Conservation (phyloP, 2,113 vertebrate genomes). For the Poeciliopsis prolifica region DNA sequence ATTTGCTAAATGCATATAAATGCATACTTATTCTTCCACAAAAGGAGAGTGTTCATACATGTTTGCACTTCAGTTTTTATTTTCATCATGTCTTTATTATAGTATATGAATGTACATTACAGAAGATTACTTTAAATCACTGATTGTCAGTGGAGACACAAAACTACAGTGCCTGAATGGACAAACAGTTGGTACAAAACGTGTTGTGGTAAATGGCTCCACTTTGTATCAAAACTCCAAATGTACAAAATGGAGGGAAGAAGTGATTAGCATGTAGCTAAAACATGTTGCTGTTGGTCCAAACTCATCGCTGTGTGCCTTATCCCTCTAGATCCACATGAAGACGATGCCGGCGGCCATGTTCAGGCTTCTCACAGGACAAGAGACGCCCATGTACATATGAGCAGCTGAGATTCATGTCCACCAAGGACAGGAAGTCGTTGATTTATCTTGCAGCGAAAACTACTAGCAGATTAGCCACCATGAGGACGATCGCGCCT, state of each 20-base stretch:
- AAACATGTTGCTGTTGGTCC: neutral
- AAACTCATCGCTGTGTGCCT: neutral
- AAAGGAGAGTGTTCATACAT: neutral
- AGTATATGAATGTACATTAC: neutral
- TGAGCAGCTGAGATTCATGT: constrained; percentile 66
- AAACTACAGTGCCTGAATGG: neutral
- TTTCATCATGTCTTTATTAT: no score
- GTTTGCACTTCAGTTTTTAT: no score
- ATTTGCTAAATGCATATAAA: neutral
- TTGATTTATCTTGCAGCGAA: neutral
- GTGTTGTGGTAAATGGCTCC: no score
- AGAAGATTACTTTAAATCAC: neutral
- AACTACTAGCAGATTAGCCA: constrained; percentile 32
- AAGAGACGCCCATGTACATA: constrained; percentile 98
- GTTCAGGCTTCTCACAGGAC: constrained; percentile 98
- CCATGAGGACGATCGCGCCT: constrained; percentile 25
- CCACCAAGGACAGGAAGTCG: constrained; percentile 34
- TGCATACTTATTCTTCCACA: neutral
- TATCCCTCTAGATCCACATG: constrained; percentile 92
- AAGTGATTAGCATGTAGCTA: neutral
- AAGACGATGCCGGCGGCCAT: constrained; percentile 99
- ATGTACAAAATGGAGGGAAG: neutral
- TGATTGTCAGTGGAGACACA: neutral
- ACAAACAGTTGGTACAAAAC: neutral
- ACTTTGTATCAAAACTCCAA: neutral